phyloP scores from a whole-genome alignment of 2,888 invertebrate genomes.

The Bugula neritina region DNA sequence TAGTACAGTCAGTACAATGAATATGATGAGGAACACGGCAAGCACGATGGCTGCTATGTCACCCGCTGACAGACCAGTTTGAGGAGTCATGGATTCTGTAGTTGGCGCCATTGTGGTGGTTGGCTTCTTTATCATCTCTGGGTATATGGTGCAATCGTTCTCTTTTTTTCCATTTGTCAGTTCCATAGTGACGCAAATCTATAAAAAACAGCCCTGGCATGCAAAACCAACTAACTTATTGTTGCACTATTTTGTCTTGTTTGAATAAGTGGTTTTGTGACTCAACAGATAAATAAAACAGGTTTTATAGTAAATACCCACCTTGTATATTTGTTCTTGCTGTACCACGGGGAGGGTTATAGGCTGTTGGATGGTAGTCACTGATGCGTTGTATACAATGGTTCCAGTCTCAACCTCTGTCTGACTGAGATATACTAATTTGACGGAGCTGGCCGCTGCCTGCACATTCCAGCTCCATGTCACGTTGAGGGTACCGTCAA shows the following conservation, averaged over 20 bases:
- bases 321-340: neutral
- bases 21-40: constrained; percentile 3
- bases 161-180: neutral
- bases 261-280: no score
- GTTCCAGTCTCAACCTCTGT: neutral
- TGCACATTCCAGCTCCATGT: neutral
- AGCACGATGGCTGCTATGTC: constrained; percentile 17
- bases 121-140: constrained; percentile 12
- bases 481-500: neutral
- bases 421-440: neutral
- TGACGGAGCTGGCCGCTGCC: neutral
- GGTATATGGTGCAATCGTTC: constrained; percentile 14
- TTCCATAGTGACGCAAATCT: constrained; percentile 6
- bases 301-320: neutral
- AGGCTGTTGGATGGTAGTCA: neutral
- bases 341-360: neutral
- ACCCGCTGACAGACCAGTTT: neutral
- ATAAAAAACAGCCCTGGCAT: no score
- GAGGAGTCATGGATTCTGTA: neutral
- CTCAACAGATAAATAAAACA: neutral
- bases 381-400: neutral
- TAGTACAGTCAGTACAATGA: neutral
- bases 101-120: constrained; percentile 21
- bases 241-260: no score
- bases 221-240: no score